Evolutionary conservation across 2,888 invertebrate genomes (phyloP).

Genomic region (Melieria picta): DNA sequence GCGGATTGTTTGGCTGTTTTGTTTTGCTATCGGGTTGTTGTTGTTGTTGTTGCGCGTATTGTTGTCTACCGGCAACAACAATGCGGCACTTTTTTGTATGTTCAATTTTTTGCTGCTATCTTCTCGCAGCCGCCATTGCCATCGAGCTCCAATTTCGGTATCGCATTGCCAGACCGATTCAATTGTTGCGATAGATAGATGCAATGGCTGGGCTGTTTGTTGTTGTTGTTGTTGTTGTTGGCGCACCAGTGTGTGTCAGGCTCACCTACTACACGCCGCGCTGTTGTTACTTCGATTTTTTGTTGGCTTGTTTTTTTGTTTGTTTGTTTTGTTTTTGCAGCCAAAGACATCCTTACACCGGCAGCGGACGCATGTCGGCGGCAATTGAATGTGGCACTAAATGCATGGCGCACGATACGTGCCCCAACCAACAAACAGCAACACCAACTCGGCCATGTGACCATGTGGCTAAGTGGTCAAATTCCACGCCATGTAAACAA

Average conservation of each 20-base stretch:
- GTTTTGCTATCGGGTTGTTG: neutral
- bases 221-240: conserved; percentile 1
- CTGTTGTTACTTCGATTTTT: neutral
- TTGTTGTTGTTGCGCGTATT: conserved; percentile 9
- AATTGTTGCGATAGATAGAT: too few relatives aligned
- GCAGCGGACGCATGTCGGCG: conserved; percentile 34
- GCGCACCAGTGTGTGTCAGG: neutral
- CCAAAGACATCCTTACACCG: conserved; percentile 16
- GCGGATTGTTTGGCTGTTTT: neutral
- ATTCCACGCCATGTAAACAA: conserved; percentile 39
- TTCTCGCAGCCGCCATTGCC: neutral
- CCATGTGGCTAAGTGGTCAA: conserved; percentile 36
- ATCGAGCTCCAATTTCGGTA: conserved; percentile 26
- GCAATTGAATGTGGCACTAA: conserved; percentile 46
- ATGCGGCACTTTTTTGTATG: neutral
- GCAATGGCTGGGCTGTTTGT: neutral
- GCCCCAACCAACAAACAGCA: conserved; percentile 6
- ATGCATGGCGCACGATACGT: conserved; percentile 44
- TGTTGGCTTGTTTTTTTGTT: conserved; percentile 12
- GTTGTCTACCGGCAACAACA: neutral
- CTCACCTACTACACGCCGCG: neutral
- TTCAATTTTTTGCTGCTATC: neutral
- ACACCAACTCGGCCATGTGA: neutral
- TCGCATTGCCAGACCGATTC: conserved; percentile 24
- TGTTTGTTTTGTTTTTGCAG: neutral